These are phyloP conservation scores for Vulpes ferrilata DNA, from an alignment of 2,113 vertebrate species.

Conservation along the genomic window DNA sequence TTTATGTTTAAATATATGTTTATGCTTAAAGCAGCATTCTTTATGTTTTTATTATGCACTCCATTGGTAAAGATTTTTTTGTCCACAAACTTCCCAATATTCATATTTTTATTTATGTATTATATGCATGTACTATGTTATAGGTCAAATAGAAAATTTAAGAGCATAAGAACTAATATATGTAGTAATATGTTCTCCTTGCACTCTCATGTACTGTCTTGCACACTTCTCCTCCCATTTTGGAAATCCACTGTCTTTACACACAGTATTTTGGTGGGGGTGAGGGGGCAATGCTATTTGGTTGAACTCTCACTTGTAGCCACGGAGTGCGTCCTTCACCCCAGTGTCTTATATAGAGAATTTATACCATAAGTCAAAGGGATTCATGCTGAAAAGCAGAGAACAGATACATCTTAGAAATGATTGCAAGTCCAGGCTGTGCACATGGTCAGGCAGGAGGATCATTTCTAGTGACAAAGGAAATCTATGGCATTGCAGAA, in stretches of 20 bases:
- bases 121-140: not conserved
- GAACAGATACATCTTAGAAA: not conserved
- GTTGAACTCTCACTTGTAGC: not conserved
- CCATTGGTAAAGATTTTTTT: slow-evolving; percentile 38
- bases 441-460: not conserved
- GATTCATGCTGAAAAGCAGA: not conserved
- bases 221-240: not conserved
- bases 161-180: not conserved
- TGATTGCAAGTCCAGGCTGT: not conserved
- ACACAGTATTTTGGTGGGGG: not conserved
- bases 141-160: slow-evolving; percentile 14
- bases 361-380: not conserved
- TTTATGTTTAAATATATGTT: slow-evolving; percentile 56
- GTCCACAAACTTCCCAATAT: not conserved
- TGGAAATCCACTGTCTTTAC: not conserved
- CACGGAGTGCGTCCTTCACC: not conserved
- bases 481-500: not conserved
- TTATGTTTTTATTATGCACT: not conserved
- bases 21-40: slow-evolving; percentile 8
- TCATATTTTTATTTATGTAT: not conserved
- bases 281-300: not conserved
- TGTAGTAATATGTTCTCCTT: not conserved
- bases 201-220: not conserved
- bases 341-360: not conserved
- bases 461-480: not conserved